phyloP scores from a whole-genome alignment of 2,797 vertebrate species.

The Callimico goeldii region DNA sequence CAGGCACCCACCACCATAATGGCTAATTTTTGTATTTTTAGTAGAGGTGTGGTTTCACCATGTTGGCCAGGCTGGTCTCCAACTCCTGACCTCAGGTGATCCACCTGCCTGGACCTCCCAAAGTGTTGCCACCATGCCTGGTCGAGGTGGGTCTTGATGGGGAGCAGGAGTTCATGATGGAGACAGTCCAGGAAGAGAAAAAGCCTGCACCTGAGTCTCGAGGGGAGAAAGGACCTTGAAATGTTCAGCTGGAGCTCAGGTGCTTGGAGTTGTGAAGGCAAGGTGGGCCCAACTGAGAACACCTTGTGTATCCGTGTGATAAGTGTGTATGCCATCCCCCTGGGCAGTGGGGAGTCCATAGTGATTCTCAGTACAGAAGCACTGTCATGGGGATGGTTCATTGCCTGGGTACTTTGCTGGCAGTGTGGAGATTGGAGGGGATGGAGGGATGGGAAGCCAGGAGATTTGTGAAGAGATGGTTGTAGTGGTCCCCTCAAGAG shows the following conservation, averaged over 20 bases:
- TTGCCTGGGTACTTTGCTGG: neutral
- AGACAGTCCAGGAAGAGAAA: neutral
- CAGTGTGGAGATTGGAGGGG: neutral
- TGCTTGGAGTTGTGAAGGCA: neutral
- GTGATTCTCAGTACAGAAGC: neutral
- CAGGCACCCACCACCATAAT: neutral
- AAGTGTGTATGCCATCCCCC: no score
- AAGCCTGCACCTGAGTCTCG: neutral
- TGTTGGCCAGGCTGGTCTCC: neutral
- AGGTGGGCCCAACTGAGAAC: neutral
- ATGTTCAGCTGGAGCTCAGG: neutral
- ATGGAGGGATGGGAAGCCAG: neutral
- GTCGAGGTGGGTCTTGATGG: neutral
- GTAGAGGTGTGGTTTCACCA: neutral
- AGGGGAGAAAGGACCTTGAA: neutral
- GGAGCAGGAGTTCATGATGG: neutral
- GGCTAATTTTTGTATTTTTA: neutral
- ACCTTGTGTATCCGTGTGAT: fast-evolving
- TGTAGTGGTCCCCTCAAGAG: neutral
- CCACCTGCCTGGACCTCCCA: neutral
- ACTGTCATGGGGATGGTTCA: neutral
- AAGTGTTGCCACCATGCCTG: neutral
- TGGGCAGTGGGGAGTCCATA: neutral
- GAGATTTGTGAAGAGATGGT: neutral
- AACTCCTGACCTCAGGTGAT: neutral